Evolutionary conservation across 2,888 invertebrate genomes (phyloP), one percentile per base, ranked within the genome.

Genomic region (Macrosiphum euphorbiae): DNA sequence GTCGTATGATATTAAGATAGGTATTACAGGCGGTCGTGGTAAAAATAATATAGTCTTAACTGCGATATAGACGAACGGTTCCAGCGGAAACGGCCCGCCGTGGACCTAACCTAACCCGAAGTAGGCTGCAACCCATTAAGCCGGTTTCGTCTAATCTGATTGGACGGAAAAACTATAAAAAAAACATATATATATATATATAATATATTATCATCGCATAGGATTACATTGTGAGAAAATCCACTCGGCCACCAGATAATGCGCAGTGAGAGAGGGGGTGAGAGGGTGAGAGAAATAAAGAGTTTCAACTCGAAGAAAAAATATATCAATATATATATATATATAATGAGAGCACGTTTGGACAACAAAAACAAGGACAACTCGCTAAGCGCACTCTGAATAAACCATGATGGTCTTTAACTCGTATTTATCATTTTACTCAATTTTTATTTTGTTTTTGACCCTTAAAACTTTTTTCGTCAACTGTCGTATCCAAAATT

Each of bases 331-430:
- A n/a, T 67, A 61, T 11, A 2, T 58, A 58, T 26, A 4, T 28
- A 44, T 44, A 47, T 85, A 55, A 44, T 28, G 4, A 3, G 47
- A 47, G 35, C n/a, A 78, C 20, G 35, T 78, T 35, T 2, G 20
- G 24, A 78, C 78, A 20, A 78, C 78, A 35, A 78, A 78, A 78
- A 78, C 35, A 78, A 78, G 67, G 20, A 35, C 35, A 8, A 78
- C 35, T 35, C 20, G 20, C 20, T 78, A 78, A 78, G 78, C 86
- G 28, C 86, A 44, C 47, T 86, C 86, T 47, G 86, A 86, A 86
- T 86, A 86, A 86, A 86, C 86, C 86, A 47, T 47, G 28, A 86
- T 16, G n/a, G 50, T 52, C 41, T 91, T 58, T 44, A 85, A 44
- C 44, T 55, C 16, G 41, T 55, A 91, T 55, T 78, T 78, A 35